Percentiles rank a stretch among this genome's conserved stretches.
phyloP scores from a whole-genome alignment of 2,888 invertebrate genomes.

The Mycogona germanica region DNA sequence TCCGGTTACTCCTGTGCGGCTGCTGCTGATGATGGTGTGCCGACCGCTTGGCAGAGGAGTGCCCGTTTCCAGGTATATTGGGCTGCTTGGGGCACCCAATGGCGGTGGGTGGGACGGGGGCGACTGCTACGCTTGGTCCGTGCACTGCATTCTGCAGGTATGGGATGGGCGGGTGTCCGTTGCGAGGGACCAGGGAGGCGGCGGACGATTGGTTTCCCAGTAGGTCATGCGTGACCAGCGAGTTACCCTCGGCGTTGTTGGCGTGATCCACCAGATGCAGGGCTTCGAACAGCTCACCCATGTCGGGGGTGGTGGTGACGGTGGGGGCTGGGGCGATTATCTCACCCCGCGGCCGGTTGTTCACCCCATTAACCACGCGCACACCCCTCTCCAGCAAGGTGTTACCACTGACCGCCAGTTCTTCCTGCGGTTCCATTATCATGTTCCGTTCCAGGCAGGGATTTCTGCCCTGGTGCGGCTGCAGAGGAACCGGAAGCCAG shows the following conservation, averaged over 20 bases:
- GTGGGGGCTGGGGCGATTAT: background rate
- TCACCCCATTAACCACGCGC: slow-evolving; percentile 28
- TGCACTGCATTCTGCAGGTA: slow-evolving; percentile 62
- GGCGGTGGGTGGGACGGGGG: slow-evolving; percentile 20
- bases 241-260: slow-evolving; percentile 29
- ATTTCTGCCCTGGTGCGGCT: slow-evolving; percentile 74
- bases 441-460: slow-evolving; percentile 65
- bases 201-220: slow-evolving; percentile 28
- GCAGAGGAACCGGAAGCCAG: slow-evolving; percentile 37
- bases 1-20: slow-evolving; percentile 18
- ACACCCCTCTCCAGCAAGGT: slow-evolving; percentile 30
- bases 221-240: slow-evolving; percentile 40
- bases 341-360: slow-evolving; percentile 17
- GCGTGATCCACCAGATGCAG: slow-evolving; percentile 28
- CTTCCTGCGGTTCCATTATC: slow-evolving; percentile 41
- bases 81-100: slow-evolving; percentile 30
- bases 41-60: slow-evolving; percentile 4
- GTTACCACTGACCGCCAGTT: slow-evolving; percentile 39
- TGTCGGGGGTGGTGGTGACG: slow-evolving; percentile 5
- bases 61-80: slow-evolving; percentile 32
- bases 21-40: slow-evolving; percentile 17
- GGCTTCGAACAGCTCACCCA: slow-evolving; percentile 29
- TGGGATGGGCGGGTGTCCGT: slow-evolving; percentile 44
- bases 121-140: slow-evolving; percentile 26
- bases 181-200: too few species aligned